Conservation (phyloP, 2,888 invertebrate genomes). For the Seladonia tumulorum region DNA sequence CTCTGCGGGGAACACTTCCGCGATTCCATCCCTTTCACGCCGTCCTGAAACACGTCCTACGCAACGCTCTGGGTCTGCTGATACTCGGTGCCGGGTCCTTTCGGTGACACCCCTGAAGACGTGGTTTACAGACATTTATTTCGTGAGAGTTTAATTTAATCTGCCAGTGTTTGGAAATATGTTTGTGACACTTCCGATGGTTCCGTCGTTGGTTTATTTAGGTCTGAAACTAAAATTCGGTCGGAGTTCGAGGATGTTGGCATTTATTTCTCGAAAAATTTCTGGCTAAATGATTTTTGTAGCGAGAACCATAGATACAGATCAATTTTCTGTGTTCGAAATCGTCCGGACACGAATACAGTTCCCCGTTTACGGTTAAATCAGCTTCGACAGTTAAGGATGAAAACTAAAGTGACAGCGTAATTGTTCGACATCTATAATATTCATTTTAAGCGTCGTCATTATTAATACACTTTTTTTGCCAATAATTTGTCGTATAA, state of each 20-base stretch:
- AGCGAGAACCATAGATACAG: too few relatives aligned
- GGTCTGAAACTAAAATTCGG: neutral
- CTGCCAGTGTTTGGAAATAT: neutral
- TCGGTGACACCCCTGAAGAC: too few relatives aligned
- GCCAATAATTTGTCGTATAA: too few relatives aligned
- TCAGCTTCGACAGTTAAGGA: too few relatives aligned
- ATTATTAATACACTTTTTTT: too few relatives aligned
- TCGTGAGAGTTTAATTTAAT: neutral
- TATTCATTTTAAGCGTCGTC: too few relatives aligned
- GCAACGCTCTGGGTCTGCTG: neutral
- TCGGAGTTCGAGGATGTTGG: neutral
- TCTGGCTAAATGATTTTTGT: neutral
- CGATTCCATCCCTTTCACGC: constrained; percentile 29
- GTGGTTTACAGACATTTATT: neutral
- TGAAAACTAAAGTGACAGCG: too few relatives aligned
- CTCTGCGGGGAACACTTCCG: constrained; percentile 63
- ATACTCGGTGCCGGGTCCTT: neutral
- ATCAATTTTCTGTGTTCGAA: too few relatives aligned
- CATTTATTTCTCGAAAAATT: neutral
- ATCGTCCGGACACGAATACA: too few relatives aligned
- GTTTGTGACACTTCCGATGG: neutral
- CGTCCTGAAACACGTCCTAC: neutral
- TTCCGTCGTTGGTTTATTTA: neutral
- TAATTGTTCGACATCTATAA: too few relatives aligned
- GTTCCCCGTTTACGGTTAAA: too few relatives aligned